Evolutionary conservation across 2,113 vertebrate species (phyloP).

Genomic region (Carassius gibelio): DNA sequence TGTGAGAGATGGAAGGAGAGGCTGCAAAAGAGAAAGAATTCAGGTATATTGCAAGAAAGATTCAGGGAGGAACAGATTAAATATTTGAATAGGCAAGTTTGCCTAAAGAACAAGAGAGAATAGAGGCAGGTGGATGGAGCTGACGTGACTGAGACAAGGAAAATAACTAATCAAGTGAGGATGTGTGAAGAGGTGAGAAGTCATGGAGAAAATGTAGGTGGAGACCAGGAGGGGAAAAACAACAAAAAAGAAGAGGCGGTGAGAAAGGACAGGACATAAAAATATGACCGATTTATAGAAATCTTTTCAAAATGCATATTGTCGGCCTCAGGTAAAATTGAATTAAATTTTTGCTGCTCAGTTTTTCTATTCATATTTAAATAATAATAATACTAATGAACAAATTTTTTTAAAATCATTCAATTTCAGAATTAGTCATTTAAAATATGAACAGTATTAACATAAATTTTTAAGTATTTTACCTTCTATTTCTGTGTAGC

Average conservation of each 20-base stretch:
- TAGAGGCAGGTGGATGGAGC: not conserved
- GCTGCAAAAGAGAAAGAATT: not conserved
- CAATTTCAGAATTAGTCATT: too few relatives aligned
- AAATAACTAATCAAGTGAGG: not conserved
- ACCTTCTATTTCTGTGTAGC: not conserved
- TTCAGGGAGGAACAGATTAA: not conserved
- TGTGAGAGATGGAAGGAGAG: not conserved
- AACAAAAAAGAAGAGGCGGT: not conserved
- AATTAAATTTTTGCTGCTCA: too few relatives aligned
- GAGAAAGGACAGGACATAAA: not conserved
- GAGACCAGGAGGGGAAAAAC: not conserved
- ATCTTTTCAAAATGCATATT: too few relatives aligned
- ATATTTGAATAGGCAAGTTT: not conserved
- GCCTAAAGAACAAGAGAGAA: not conserved
- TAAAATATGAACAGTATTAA: not conserved
- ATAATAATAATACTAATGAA: too few relatives aligned
- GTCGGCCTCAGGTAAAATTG: too few relatives aligned
- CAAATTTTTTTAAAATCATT: too few relatives aligned
- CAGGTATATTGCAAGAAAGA: conserved; percentile 16
- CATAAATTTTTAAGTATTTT: not conserved
- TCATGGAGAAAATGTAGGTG: too few relatives aligned
- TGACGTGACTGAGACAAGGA: not conserved
- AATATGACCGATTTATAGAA: not conserved
- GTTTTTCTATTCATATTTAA: too few relatives aligned
- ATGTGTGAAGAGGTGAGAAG: not conserved